A percentile compares a stretch with the other conserved stretches of the same genome.
Evolutionary conservation across 64 coral and sea anemone species (phyloP).

Genomic region (Hydrozoanthus tunicans): DNA sequence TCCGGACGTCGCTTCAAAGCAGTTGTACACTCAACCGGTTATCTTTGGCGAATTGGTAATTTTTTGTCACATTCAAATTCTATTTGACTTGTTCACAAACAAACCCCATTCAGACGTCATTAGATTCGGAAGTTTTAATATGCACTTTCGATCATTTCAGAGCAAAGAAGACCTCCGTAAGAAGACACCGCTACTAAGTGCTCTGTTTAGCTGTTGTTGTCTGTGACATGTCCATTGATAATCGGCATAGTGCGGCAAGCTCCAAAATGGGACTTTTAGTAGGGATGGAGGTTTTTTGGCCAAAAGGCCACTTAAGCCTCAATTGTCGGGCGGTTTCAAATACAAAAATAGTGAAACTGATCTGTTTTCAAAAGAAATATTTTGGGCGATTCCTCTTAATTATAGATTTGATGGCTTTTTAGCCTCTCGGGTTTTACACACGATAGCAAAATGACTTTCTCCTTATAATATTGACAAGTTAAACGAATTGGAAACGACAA

Average conservation of each 20-base stretch:
- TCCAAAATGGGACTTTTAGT: conserved; percentile 35
- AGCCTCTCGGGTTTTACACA: neutral
- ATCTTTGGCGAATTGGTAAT: conserved; percentile 47
- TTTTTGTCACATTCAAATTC: conserved; percentile 47
- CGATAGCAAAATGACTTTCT: neutral
- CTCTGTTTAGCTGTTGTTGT: conserved; percentile 14
- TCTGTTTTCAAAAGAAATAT: neutral
- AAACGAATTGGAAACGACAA: too few relatives aligned
- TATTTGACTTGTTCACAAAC: conserved; percentile 31
- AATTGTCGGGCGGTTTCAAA: conserved; percentile 13
- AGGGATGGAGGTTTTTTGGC: conserved; percentile 9
- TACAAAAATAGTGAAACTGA: neutral
- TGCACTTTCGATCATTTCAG: neutral
- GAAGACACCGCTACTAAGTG: conserved; percentile 36
- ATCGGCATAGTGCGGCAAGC: conserved; percentile 25
- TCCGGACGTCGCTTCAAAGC: conserved; percentile 19
- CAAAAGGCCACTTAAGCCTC: conserved; percentile 30
- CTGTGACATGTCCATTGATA: conserved; percentile 20
- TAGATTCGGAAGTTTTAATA: conserved; percentile 50
- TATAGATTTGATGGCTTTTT: neutral
- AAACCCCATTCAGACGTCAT: conserved; percentile 34
- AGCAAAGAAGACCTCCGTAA: neutral
- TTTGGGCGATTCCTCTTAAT: neutral
- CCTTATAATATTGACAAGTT: too few relatives aligned
- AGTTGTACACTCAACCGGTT: conserved; percentile 4